phyloP scores from a whole-genome alignment of 2,888 invertebrate species.

The Eristalis tenax region DNA sequence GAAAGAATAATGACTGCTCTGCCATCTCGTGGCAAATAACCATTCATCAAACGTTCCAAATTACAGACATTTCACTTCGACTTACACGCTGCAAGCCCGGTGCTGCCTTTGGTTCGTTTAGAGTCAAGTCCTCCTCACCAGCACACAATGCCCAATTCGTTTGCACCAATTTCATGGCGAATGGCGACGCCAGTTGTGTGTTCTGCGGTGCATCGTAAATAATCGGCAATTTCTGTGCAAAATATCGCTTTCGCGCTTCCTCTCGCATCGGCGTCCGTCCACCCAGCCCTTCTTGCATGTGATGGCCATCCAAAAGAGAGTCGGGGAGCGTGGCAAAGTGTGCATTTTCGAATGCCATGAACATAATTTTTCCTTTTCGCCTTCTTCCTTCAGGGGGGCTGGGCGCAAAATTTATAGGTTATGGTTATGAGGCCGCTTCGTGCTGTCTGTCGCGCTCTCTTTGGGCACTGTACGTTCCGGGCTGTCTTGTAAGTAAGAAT shows the following conservation, averaged over 20 bases:
- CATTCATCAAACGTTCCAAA: constrained; percentile 81
- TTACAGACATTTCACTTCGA: constrained; percentile 81
- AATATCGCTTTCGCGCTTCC: constrained; percentile 29
- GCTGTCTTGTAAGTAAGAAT: constrained; percentile 73
- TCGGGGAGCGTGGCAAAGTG: constrained; percentile 42
- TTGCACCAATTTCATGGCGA: constrained; percentile 80
- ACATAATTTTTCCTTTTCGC: constrained; percentile 65
- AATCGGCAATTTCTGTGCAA: constrained; percentile 62
- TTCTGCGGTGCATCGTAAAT: constrained; percentile 70
- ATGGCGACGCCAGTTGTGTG: constrained; percentile 68
- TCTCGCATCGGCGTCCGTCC: constrained; percentile 5
- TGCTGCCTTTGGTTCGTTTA: constrained; percentile 39
- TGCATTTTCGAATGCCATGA: constrained; percentile 68
- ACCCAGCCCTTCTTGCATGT: neutral
- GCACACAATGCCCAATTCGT: constrained; percentile 77
- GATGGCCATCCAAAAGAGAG: neutral
- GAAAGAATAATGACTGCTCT: constrained; percentile 81
- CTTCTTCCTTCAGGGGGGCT: constrained; percentile 48
- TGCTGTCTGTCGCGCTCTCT: constrained; percentile 40
- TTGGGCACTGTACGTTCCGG: constrained; percentile 15
- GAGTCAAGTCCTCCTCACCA: constrained; percentile 26
- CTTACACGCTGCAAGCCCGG: constrained; percentile 71
- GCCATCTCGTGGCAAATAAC: constrained; percentile 81
- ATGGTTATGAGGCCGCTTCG: constrained; percentile 58
- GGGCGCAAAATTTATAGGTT: constrained; percentile 67